These are phyloP conservation scores for Sclerodermus sp. DNA, from an alignment of 2,888 invertebrate genomes.

Conservation along the genomic window DNA sequence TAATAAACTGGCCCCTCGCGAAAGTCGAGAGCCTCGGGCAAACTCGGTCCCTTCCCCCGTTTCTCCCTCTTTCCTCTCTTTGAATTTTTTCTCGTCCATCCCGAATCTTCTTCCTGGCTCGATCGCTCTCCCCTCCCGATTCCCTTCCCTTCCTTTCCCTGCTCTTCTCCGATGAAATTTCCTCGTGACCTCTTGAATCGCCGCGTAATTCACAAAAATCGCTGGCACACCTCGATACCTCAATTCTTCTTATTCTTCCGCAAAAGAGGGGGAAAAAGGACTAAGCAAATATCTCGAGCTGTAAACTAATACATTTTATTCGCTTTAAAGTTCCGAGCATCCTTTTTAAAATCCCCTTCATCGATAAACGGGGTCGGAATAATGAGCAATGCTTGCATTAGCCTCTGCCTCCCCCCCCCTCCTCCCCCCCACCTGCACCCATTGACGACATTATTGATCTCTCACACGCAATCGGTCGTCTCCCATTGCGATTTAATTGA, in stretches of 20 bases:
- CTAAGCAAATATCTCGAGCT: too few relatives aligned
- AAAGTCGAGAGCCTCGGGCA: constrained; percentile 17
- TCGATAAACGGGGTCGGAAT: too few relatives aligned
- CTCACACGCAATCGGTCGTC: constrained; percentile 45
- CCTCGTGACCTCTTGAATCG: too few relatives aligned
- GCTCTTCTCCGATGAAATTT: not conserved
- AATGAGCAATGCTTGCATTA: too few relatives aligned
- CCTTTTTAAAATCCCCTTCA: too few relatives aligned
- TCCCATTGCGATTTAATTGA: constrained; percentile 55
- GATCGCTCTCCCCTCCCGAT: constrained; percentile 1
- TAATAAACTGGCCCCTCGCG: constrained; percentile 33
- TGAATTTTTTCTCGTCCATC: constrained; percentile 4
- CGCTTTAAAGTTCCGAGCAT: too few relatives aligned
- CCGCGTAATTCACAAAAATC: too few relatives aligned
- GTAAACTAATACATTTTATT: too few relatives aligned
- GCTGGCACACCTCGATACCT: too few relatives aligned
- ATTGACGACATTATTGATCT: constrained; percentile 45
- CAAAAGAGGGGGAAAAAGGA: too few relatives aligned
- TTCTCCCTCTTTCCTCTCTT: constrained; percentile 19
- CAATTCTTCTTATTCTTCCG: too few relatives aligned
- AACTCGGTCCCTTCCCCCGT: not conserved
- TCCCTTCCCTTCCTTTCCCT: not conserved
- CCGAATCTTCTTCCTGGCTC: constrained; percentile 10
- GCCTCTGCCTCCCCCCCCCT: too few relatives aligned
- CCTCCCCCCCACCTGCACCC: constrained; percentile 34